Percentiles rank a stretch among this genome's conserved stretches.
phyloP scores from a whole-genome alignment of 1,140 invertebrate genomes.

The Saccostrea glomerata region DNA sequence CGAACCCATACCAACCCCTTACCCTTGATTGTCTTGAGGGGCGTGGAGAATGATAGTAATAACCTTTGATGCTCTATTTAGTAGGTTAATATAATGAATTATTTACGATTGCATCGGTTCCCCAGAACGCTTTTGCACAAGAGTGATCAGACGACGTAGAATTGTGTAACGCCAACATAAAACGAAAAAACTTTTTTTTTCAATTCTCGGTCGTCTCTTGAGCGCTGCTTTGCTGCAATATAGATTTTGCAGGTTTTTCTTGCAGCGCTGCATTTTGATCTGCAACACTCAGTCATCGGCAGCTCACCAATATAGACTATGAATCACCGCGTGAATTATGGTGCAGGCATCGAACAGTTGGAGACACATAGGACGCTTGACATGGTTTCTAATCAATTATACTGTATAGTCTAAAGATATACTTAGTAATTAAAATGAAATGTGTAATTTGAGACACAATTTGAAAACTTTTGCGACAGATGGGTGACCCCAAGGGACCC shows the following conservation, averaged over 20 bases:
- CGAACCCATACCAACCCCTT: background rate
- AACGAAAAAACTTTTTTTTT: background rate
- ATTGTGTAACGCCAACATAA: background rate
- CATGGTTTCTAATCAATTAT: background rate
- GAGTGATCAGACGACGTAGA: background rate
- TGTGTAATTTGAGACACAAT: too few relatives aligned
- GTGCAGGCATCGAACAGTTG: background rate
- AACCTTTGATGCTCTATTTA: background rate
- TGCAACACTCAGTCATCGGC: background rate
- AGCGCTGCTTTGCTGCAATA: background rate
- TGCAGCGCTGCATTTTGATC: background rate
- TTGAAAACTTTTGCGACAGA: too few relatives aligned
- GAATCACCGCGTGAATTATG: background rate
- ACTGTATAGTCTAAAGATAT: too few relatives aligned
- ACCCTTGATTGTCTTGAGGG: background rate
- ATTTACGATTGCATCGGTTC: background rate
- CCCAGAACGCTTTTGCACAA: background rate
- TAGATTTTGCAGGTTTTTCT: slow-evolving; percentile 5
- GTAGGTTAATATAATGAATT: slow-evolving; percentile 26
- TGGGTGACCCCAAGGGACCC: too few relatives aligned
- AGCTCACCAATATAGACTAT: background rate
- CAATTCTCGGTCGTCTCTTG: background rate
- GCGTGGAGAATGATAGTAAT: background rate
- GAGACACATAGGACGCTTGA: background rate
- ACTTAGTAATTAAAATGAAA: too few relatives aligned